Base-by-base conservation (phyloP, 2,888 invertebrate species). In the Maniola hyperantus region DNA sequence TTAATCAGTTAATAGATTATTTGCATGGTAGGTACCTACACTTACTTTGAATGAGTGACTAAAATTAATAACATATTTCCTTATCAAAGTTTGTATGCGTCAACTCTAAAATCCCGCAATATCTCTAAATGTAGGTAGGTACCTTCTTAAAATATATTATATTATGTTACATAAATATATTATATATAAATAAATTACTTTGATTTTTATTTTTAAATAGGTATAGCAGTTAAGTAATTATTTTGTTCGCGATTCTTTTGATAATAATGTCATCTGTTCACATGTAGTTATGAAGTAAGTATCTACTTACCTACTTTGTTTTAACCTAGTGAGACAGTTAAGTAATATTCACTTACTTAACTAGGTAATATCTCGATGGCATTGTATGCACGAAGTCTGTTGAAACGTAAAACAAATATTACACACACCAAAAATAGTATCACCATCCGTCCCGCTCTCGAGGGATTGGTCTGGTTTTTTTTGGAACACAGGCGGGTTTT, bases 11-110 rank as follows among this genome's bases (percentile, higher is more conserved):
- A n/a, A n/a, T n/a, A n/a, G n/a, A n/a, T n/a, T n/a, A n/a, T n/a
- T n/a, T n/a, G n/a, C n/a, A n/a, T n/a, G n/a, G n/a, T n/a, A n/a
- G n/a, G 36, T 36, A 36, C 10, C 1, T 11, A n/a, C n/a, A 13
- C 13, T 42, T 42, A 50, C 50, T 50, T 20, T 50, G 50, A 20
- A 50, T 20, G 50, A 50, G 11, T 50, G 50, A 50, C 50, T 50
- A 50, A 50, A 20, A 50, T 10, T n/a, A n/a, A 18, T 48, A 20
- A 11, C 20, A 20, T 48, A 7, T 50, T 50, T 50, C 10, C 50
- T 50, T 18, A 48, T 18, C 50, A 18, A 48, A 10, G 18, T 50
- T 10, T 20, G 11, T 10, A 50, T 20, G 11, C 50, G 48, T 18
- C 48, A 48, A 46, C 7, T 46, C 46, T 5, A 46, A 15, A 48